Conservation (phyloP, 2,113 vertebrate species). For the Callaeas wilsoni region DNA sequence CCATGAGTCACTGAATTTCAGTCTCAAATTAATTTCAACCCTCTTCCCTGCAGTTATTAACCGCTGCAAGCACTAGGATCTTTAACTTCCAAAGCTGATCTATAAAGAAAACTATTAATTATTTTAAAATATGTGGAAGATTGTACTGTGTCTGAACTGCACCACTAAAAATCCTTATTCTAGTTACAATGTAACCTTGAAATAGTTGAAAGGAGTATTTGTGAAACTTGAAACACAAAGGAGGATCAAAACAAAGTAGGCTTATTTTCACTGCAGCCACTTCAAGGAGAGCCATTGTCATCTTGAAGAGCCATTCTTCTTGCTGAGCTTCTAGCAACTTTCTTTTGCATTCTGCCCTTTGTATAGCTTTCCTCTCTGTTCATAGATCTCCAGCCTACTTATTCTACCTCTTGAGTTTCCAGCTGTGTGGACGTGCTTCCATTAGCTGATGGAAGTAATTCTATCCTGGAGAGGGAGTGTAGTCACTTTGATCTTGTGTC, state of each 20-base stretch:
- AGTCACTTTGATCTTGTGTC: background rate
- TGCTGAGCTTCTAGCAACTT: slow-evolving; percentile 24
- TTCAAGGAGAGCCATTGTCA: background rate
- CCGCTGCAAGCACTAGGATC: background rate
- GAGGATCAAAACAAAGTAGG: slow-evolving; percentile 37
- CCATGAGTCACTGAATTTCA: slow-evolving; percentile 25
- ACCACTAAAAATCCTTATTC: background rate
- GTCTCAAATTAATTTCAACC: background rate
- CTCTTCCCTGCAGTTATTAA: background rate
- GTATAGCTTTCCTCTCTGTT: slow-evolving; percentile 1
- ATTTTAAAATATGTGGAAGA: background rate
- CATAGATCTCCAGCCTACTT: background rate
- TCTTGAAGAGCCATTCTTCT: slow-evolving; percentile 41
- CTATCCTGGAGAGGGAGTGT: background rate
- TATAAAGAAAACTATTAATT: background rate
- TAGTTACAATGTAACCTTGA: background rate
- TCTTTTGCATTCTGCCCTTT: background rate
- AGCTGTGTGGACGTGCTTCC: background rate
- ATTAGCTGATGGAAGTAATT: background rate
- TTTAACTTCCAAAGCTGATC: background rate
- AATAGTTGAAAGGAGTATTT: background rate
- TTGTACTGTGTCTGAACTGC: background rate
- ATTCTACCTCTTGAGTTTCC: background rate
- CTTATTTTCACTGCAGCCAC: background rate
- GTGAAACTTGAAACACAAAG: background rate